Percentiles rank a stretch among this genome's conserved stretches.
These are phyloP conservation scores for Siphonodentalium dalli DNA, from an alignment of 2,888 invertebrate species.

Conservation along the genomic window DNA sequence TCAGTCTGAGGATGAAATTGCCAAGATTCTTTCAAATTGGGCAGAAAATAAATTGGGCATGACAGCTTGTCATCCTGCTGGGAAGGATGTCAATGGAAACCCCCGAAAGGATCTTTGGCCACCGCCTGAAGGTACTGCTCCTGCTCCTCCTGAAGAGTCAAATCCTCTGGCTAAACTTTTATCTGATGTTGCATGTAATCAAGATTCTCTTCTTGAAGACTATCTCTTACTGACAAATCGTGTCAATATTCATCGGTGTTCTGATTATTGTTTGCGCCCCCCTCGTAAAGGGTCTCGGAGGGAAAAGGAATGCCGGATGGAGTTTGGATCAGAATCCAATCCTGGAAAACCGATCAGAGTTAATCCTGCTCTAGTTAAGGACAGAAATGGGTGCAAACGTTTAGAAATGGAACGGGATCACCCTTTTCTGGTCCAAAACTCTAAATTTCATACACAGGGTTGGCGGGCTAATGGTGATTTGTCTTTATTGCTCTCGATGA, in stretches of 20 bases:
- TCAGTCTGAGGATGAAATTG: slow-evolving; percentile 22
- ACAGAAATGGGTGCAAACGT: slow-evolving; percentile 23
- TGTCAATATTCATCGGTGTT: slow-evolving; percentile 24
- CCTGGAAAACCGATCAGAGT: slow-evolving; percentile 17
- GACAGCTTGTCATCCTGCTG: slow-evolving; percentile 28
- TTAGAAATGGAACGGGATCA: slow-evolving; percentile 32
- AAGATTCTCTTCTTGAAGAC: slow-evolving; percentile 22
- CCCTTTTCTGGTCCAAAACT: slow-evolving; percentile 31
- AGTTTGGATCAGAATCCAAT: slow-evolving; percentile 11
- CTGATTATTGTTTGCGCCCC: slow-evolving; percentile 21
- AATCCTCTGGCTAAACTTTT: slow-evolving; percentile 21
- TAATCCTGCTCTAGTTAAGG: slow-evolving; percentile 23
- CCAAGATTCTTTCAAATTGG: slow-evolving; percentile 24
- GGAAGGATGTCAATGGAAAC: slow-evolving; percentile 15
- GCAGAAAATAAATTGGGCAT: slow-evolving; percentile 24
- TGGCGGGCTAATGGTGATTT: slow-evolving; percentile 36
- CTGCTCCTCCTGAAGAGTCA: slow-evolving; percentile 20
- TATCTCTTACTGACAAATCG: slow-evolving; percentile 17
- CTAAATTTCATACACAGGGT: slow-evolving; percentile 30
- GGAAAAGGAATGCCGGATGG: slow-evolving; percentile 14
- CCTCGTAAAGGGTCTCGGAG: no score
- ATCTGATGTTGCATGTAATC: slow-evolving; percentile 18
- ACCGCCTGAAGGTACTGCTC: slow-evolving; percentile 23
- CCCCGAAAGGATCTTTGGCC: slow-evolving; percentile 24
- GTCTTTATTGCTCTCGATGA: slow-evolving; percentile 29